A percentile compares a stretch with the other conserved stretches of the same genome.
phyloP scores from a whole-genome alignment of 1,140 invertebrate species.

The Hypothenemus hampei region DNA sequence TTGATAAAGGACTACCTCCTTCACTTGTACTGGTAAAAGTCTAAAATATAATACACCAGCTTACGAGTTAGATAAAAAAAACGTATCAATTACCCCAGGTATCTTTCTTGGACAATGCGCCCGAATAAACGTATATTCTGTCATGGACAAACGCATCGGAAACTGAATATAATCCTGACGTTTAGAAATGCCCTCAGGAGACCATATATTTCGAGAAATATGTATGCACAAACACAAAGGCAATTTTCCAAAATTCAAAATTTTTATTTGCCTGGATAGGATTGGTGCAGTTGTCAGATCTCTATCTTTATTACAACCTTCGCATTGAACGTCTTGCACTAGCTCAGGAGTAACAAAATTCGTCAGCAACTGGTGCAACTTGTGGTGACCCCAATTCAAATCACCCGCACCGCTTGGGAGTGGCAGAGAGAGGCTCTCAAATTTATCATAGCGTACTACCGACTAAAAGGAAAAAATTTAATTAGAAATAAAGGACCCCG shows the following conservation, averaged over 20 bases:
- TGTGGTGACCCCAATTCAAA: constrained; percentile 52
- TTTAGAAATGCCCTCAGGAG: constrained; percentile 71
- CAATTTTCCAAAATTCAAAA: constrained; percentile 82
- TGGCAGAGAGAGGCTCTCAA: constrained; percentile 78
- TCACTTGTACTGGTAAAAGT: constrained; percentile 44
- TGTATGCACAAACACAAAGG: constrained; percentile 81
- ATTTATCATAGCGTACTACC: constrained; percentile 81
- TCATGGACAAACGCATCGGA: constrained; percentile 75
- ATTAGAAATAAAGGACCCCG: neutral
- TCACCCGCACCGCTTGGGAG: constrained; percentile 56
- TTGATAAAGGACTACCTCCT: constrained; percentile 42
- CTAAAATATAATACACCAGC: constrained; percentile 19
- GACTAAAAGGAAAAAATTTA: constrained; percentile 53
- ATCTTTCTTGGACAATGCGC: constrained; percentile 45
- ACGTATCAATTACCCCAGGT: constrained; percentile 31
- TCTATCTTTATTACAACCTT: constrained; percentile 60
- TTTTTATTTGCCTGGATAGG: constrained; percentile 65
- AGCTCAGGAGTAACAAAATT: constrained; percentile 80
- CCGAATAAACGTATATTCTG: constrained; percentile 67
- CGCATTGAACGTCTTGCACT: constrained; percentile 78
- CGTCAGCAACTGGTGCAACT: constrained; percentile 64
- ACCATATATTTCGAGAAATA: constrained; percentile 80
- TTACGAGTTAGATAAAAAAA: neutral
- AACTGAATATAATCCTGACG: constrained; percentile 81
- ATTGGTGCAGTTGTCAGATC: constrained; percentile 44